These are phyloP conservation scores for Drosophila anceps DNA, from an alignment of 2,888 invertebrate genomes.

Conservation along the genomic window DNA sequence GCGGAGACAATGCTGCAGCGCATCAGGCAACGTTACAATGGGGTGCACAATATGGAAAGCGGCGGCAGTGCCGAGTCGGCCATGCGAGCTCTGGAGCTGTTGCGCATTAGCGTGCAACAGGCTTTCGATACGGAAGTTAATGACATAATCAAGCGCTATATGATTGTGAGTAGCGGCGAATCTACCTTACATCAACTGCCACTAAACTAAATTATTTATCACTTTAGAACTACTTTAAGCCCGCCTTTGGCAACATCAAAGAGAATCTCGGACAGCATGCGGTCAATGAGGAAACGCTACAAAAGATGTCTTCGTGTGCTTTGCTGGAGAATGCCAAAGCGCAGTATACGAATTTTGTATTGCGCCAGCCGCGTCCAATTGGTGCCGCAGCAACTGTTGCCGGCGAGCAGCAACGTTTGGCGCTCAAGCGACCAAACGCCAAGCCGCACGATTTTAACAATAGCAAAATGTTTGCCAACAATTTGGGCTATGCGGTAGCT, in stretches of 20 bases:
- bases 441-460: constrained; percentile 54
- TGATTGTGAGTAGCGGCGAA: constrained; percentile 86
- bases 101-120: constrained; percentile 88
- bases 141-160: constrained; percentile 87
- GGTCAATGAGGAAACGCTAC: constrained; percentile 87
- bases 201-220: constrained; percentile 42
- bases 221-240: constrained; percentile 87
- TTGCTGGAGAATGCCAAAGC: constrained; percentile 84
- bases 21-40: constrained; percentile 82
- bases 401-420: constrained; percentile 78
- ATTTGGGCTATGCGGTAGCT: constrained; percentile 40
- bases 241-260: constrained; percentile 88
- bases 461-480: constrained; percentile 54
- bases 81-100: constrained; percentile 87
- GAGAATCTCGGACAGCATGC: constrained; percentile 87
- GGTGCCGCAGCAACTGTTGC: constrained; percentile 14
- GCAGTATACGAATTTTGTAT: constrained; percentile 82
- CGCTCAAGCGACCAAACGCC: constrained; percentile 79
- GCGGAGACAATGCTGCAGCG: constrained; percentile 83
- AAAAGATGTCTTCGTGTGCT: constrained; percentile 85
- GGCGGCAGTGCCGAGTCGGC: constrained; percentile 82
- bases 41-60: constrained; percentile 65
- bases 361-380: constrained; percentile 66
- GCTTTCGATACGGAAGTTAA: constrained; percentile 88
- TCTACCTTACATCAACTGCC: neutral